Base-by-base conservation (phyloP, 2,113 vertebrate species). In the Equus quagga region DNA sequence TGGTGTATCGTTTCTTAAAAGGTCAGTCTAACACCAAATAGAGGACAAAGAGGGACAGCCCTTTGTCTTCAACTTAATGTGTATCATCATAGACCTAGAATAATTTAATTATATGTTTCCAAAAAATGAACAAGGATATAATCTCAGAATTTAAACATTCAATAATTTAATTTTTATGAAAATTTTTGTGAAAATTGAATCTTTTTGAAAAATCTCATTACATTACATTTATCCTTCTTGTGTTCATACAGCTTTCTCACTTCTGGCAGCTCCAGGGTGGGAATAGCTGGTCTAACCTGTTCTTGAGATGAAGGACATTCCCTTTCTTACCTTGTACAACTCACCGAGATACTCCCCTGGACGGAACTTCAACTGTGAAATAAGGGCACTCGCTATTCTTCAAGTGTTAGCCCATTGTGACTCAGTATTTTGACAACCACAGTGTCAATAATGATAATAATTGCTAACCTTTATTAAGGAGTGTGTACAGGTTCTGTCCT, bases 151-250 rank as follows among this genome's bases (percentile, higher is more conserved):
- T 44, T 24, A 82, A 75, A 60, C 10, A 51, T 79, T 85, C 65
- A 41, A 91, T n/a, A 93, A 78, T 89, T 86, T 36, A 56, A 36
- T 94, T 51, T 88, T 82, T 49, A 28, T 90, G 81, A 88, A 87
- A 95, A 56, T 92, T 17, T 82, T 83, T 62, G 54, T 70, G 54
- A 82, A 70, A 65, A 28, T 67, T 92, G 46, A 31, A 49, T 76
- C 46, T 60, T 67, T 65, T 26, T 76, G 51, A 54, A 92, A 76
- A 76, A 89, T 85, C 56, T 91, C 9, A 33, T 46, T 18, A 9
- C 19, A 49, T 93, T 84, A 33, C 65, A 36, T 89, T 67, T 78
- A 31, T 54, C 17, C 41, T 10, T 92, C n/a, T 72, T 60, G 5
- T 28, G 17, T 72, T 78, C 51, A 23, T 51, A 33, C 1, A 13